phyloP scores from a whole-genome alignment of 2,888 invertebrate species.

The Pheosia gnoma region DNA sequence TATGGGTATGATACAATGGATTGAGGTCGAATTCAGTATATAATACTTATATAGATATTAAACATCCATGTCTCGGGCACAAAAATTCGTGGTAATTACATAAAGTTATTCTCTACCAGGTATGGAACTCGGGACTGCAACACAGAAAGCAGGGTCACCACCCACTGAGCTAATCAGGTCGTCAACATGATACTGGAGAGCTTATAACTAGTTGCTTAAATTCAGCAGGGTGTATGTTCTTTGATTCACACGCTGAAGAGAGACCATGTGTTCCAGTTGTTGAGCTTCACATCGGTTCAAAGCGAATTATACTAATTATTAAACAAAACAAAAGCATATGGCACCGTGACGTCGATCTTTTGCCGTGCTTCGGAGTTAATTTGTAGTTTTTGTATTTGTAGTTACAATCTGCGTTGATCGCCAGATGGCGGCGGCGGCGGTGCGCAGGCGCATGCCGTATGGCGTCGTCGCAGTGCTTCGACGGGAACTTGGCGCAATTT shows the following conservation, averaged over 20 bases:
- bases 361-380: slow-evolving; percentile 48
- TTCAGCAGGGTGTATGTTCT: not conserved
- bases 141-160: too few relatives aligned
- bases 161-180: too few relatives aligned
- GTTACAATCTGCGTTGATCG: slow-evolving; percentile 48
- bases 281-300: slow-evolving; percentile 28
- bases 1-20: too few relatives aligned
- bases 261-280: slow-evolving; percentile 16
- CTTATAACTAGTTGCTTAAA: too few relatives aligned
- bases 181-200: too few relatives aligned
- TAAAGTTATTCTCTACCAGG: too few relatives aligned
- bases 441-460: slow-evolving; percentile 60
- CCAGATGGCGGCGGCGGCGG: slow-evolving; percentile 59
- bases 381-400: slow-evolving; percentile 49
- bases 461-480: slow-evolving; percentile 41
- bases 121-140: too few relatives aligned
- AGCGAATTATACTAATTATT: slow-evolving; percentile 63
- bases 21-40: too few relatives aligned
- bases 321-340: slow-evolving; percentile 67
- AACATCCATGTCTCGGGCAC: too few relatives aligned
- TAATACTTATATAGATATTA: too few relatives aligned
- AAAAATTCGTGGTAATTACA: too few relatives aligned
- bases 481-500: slow-evolving; percentile 57
- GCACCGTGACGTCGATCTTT: slow-evolving; percentile 63
- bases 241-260: slow-evolving; percentile 3